Evolutionary conservation across 2,113 vertebrate species (phyloP), one percentile per base, ranked within the genome.

Genomic region (Rostratula benghalensis): DNA sequence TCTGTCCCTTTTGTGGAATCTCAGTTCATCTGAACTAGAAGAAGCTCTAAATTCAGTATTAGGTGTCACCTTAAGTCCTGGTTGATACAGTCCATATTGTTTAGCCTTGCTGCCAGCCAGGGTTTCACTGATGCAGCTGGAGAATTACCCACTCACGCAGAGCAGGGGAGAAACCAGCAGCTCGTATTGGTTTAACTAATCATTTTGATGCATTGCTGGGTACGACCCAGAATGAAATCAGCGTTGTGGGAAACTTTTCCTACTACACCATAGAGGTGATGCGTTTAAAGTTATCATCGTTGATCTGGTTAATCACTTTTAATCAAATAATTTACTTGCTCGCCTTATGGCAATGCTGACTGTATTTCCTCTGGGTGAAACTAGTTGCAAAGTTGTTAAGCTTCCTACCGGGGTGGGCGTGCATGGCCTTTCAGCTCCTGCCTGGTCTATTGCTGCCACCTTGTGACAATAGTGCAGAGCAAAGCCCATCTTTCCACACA

Each of bases 201-300:
- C 1, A 0, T 67, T 80, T 30, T 31, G 23, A 14, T 27, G 25
- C 35, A 3, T 11, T 61, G 28, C 48, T 86, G 65, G 9, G 28
- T 30, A 6, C 4, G 4, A 41, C 33, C 56, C 64, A 81, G 35
- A 51, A 56, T 27, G 35, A 51, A 63, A 30, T 41, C 31, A 71
- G 43, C 4, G 0, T 0, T 22, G 30, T 10, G 73, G 51, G 54
- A 46, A 86, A 43, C 21, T 37, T 30, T n/a, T 24, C 31, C 8
- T 6, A 0, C 31, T 33, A 0, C 3, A 17, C 17, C 9, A 2
- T 0, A 45, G 51, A 88, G 13, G 30, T 2, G 3, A 6, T 0
- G 5, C 33, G 27, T 50, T 67, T 68, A 5, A 7, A 18, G 8
- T 20, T 20, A 6, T 28, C 18, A 4, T 31, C 4, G 3, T 11